Percentiles rank a stretch among this genome's conserved stretches.
These are phyloP conservation scores for Apostichopus parvimensis DNA, from an alignment of 35 echinoderm and acorn worm genomes.

Conservation along the genomic window DNA sequence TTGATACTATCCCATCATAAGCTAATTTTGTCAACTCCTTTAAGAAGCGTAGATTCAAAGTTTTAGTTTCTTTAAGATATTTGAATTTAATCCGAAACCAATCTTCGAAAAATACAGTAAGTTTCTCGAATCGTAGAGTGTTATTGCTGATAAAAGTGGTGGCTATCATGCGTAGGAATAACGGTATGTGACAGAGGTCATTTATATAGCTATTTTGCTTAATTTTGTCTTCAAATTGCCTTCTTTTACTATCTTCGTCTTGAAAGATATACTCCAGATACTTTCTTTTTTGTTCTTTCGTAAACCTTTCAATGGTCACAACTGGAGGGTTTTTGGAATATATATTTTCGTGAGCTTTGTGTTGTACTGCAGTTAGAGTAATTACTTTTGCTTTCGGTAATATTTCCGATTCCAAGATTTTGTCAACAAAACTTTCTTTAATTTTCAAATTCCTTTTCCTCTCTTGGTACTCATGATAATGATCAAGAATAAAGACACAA, in stretches of 20 bases:
- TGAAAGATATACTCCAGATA: background rate
- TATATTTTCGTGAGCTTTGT: background rate
- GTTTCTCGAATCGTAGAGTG: constrained; percentile 13
- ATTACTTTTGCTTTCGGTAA: constrained; percentile 25
- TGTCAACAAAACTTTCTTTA: constrained; percentile 14
- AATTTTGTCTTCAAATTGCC: background rate
- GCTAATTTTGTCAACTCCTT: constrained; percentile 2
- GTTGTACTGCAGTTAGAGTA: background rate
- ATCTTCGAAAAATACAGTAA: constrained; percentile 9
- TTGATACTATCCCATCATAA: background rate
- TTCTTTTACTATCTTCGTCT: background rate
- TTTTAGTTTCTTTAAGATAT: background rate
- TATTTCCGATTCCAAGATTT: constrained; percentile 25
- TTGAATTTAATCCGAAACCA: constrained; percentile 32
- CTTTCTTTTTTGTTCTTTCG: background rate
- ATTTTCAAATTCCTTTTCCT: background rate
- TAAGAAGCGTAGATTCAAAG: background rate
- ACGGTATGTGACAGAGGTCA: background rate
- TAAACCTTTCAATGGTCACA: constrained; percentile 3
- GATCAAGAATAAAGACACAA: constrained; percentile 41
- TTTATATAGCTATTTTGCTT: background rate
- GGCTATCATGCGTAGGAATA: constrained; percentile 23
- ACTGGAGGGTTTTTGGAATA: constrained; percentile 20
- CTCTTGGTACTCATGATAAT: constrained; percentile 34
- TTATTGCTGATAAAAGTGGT: background rate